These are phyloP conservation scores for Penaeus monodon DNA, from an alignment of 2,888 invertebrate genomes.

Conservation along the genomic window DNA sequence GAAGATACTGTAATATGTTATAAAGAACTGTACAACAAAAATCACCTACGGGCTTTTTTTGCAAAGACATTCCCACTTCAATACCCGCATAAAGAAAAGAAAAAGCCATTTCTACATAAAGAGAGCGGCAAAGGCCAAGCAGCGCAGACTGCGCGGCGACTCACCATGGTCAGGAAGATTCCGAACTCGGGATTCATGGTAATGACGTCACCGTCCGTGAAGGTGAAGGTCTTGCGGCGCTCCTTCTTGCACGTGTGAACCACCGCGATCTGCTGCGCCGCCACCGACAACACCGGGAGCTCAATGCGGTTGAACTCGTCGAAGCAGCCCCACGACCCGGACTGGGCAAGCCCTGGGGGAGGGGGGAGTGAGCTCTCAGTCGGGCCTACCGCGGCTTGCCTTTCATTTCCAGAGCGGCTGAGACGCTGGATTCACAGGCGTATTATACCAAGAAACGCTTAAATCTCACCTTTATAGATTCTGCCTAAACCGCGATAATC, in stretches of 20 bases:
- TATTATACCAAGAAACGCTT: too few relatives aligned
- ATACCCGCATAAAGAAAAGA: too few relatives aligned
- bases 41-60: too few relatives aligned
- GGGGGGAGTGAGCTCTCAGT: too few relatives aligned
- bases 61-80: too few relatives aligned
- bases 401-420: too few relatives aligned
- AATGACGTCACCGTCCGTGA: constrained; percentile 93
- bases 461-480: constrained; percentile 62
- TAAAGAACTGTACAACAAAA: too few relatives aligned
- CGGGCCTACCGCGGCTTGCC: too few relatives aligned
- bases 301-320: constrained; percentile 92
- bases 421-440: not conserved
- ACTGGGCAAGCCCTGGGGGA: constrained; percentile 83
- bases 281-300: constrained; percentile 92
- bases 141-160: constrained; percentile 29
- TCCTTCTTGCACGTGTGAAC: constrained; percentile 90
- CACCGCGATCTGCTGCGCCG: constrained; percentile 96
- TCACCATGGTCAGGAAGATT: constrained; percentile 96
- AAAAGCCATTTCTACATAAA: too few relatives aligned
- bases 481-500: constrained; percentile 78
- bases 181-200: constrained; percentile 96
- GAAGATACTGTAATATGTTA: too few relatives aligned
- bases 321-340: constrained; percentile 98
- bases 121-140: too few relatives aligned
- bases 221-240: constrained; percentile 88